Evolutionary conservation across 2,888 invertebrate species (phyloP).

Genomic region (Ptilodon capucinus): DNA sequence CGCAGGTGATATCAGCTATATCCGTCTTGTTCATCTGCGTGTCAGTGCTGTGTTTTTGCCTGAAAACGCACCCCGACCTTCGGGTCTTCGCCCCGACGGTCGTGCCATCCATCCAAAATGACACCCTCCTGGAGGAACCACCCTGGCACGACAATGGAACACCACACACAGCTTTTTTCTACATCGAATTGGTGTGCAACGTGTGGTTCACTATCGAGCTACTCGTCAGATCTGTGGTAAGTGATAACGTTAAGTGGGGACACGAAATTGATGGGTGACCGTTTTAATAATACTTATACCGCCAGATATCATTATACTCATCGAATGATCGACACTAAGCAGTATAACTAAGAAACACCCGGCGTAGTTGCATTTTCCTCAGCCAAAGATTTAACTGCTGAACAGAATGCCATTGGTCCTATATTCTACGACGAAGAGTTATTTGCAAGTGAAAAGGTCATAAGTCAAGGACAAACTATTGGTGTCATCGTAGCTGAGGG

Average conservation of each 20-base stretch:
- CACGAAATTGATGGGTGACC: not conserved
- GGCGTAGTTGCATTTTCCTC: constrained; percentile 93
- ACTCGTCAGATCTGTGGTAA: constrained; percentile 92
- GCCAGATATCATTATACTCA: no score
- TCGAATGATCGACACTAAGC: no score
- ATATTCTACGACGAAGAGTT: constrained; percentile 92
- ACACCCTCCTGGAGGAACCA: constrained; percentile 31
- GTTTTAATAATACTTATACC: no score
- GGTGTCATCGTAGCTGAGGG: constrained; percentile 91
- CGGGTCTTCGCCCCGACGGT: constrained; percentile 79
- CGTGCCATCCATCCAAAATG: constrained; percentile 29
- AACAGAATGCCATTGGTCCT: constrained; percentile 86
- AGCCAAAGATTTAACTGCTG: constrained; percentile 88
- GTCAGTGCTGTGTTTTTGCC: constrained; percentile 97
- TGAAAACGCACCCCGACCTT: constrained; percentile 96
- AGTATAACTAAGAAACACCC: constrained; percentile 81
- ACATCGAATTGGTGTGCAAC: constrained; percentile 96
- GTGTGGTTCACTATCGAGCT: constrained; percentile 98
- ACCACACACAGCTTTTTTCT: constrained; percentile 91
- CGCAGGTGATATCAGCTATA: constrained; percentile 93
- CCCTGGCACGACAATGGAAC: constrained; percentile 81
- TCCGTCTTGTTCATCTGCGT: constrained; percentile 98
- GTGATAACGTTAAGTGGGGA: constrained; percentile 53
- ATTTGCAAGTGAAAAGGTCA: constrained; percentile 89
- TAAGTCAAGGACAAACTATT: constrained; percentile 91